Conservation (phyloP, 2,797 vertebrate species). For the Pangasius larnaudii region DNA sequence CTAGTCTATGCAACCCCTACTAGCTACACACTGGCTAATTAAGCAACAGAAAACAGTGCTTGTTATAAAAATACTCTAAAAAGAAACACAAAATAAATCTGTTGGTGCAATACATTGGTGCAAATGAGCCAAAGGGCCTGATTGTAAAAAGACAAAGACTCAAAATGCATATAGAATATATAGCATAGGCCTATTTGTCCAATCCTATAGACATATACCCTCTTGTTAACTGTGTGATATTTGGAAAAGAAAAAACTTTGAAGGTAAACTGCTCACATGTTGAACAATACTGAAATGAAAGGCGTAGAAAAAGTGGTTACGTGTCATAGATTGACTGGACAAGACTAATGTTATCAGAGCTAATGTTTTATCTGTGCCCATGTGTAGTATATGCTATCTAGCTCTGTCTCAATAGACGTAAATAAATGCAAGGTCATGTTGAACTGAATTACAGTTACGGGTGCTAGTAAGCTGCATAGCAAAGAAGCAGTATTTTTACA, state of each 20-base stretch:
- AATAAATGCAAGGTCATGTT: constrained; percentile 8
- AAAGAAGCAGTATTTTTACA: constrained; percentile 54
- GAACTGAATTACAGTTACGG: constrained; percentile 68
- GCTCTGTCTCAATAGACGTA: background rate
- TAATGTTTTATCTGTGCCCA: constrained; percentile 10
- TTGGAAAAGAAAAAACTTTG: background rate
- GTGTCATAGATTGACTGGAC: background rate
- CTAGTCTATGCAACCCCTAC: constrained; percentile 12
- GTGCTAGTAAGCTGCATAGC: constrained; percentile 73
- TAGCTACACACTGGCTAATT: constrained; percentile 16
- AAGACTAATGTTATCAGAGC: constrained; percentile 1
- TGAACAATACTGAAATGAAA: constrained; percentile 15
- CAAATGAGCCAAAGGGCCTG: background rate
- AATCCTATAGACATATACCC: background rate
- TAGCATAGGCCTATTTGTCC: constrained; percentile 10
- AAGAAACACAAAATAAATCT: background rate
- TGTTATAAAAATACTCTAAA: background rate
- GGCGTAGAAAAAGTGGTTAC: background rate
- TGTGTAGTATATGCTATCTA: constrained; percentile 11
- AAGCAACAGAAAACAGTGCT: constrained; percentile 19
- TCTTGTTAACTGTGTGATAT: constrained; percentile 9
- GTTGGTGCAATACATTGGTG: constrained; percentile 11
- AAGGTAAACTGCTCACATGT: background rate
- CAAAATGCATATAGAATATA: constrained; percentile 29
- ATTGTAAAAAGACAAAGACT: constrained; percentile 25